Percentiles rank a stretch among this genome's conserved stretches.
phyloP scores from a whole-genome alignment of 1,140 invertebrate species.

The Brachionus rubens region DNA sequence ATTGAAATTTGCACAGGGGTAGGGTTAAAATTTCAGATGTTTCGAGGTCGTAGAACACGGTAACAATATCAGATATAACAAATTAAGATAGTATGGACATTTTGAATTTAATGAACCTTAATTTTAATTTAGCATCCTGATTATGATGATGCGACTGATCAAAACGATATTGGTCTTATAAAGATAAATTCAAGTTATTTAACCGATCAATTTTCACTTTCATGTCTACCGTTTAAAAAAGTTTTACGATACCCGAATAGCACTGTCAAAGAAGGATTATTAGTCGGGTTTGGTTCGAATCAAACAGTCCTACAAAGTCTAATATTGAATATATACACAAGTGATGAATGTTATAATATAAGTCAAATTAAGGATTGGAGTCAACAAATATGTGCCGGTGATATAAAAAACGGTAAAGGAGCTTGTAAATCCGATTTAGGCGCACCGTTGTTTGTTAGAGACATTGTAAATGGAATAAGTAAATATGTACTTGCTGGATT shows the following conservation, averaged over 20 bases:
- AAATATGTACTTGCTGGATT: background rate
- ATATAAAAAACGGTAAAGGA: background rate
- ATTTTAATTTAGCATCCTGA: conserved; percentile 17
- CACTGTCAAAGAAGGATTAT: background rate
- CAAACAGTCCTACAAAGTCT: background rate
- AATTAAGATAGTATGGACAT: no score
- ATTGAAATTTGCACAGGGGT: no score
- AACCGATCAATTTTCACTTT: background rate
- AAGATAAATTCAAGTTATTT: background rate
- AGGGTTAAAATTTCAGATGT: no score
- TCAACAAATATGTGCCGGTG: background rate
- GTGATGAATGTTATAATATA: background rate
- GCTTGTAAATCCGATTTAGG: background rate
- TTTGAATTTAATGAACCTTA: background rate
- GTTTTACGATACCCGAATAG: background rate
- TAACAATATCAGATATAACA: no score
- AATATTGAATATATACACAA: background rate
- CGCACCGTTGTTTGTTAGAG: background rate
- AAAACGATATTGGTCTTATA: background rate
- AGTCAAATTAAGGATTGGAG: background rate
- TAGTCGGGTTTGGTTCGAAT: background rate
- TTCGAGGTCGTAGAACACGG: no score
- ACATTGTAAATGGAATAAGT: background rate
- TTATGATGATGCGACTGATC: background rate
- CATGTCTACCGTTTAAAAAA: background rate